A percentile compares a stretch with the other conserved stretches of the same genome.
phyloP scores from a whole-genome alignment of 2,888 invertebrate species.

The Apoda limacodes region DNA sequence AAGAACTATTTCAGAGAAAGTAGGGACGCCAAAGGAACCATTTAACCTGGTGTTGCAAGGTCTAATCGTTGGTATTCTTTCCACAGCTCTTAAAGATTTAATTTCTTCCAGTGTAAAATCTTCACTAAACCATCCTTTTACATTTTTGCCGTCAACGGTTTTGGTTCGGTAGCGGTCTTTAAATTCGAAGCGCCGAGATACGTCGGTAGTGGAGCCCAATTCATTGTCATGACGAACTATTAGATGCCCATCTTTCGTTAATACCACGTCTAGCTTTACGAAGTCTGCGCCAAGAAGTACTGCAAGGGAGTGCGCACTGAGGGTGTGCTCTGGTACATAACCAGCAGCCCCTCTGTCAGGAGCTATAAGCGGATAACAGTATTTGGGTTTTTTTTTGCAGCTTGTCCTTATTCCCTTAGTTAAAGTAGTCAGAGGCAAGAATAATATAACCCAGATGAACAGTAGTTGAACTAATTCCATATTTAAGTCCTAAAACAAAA shows the following conservation, averaged over 20 bases:
- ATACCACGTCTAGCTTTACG: conserved; percentile 55
- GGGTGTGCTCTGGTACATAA: conserved; percentile 55
- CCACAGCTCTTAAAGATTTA: conserved; percentile 45
- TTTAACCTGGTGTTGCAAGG: conserved; percentile 54
- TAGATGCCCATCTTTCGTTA: conserved; percentile 49
- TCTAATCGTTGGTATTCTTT: conserved; percentile 44
- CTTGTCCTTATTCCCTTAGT: no score
- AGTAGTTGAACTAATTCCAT: no score
- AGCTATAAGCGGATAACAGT: conserved; percentile 43
- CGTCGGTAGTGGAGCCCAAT: conserved; percentile 39
- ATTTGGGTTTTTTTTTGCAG: conserved; percentile 31
- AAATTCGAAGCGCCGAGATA: conserved; percentile 47
- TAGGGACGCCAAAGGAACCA: conserved; percentile 40
- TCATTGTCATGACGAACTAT: conserved; percentile 57
- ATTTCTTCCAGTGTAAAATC: conserved; percentile 55
- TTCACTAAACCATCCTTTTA: conserved; percentile 55
- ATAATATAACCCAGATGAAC: no score
- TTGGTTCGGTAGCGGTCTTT: conserved; percentile 41
- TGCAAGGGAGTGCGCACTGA: conserved; percentile 54
- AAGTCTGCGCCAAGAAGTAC: conserved; percentile 56
- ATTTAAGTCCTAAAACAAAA: no score
- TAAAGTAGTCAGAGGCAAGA: no score
- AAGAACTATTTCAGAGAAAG: conserved; percentile 55
- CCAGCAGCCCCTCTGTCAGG: conserved; percentile 58
- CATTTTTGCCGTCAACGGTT: conserved; percentile 35